phyloP scores from a whole-genome alignment of 2,113 vertebrate genomes.

The Syngnathoides biaculeatus region DNA sequence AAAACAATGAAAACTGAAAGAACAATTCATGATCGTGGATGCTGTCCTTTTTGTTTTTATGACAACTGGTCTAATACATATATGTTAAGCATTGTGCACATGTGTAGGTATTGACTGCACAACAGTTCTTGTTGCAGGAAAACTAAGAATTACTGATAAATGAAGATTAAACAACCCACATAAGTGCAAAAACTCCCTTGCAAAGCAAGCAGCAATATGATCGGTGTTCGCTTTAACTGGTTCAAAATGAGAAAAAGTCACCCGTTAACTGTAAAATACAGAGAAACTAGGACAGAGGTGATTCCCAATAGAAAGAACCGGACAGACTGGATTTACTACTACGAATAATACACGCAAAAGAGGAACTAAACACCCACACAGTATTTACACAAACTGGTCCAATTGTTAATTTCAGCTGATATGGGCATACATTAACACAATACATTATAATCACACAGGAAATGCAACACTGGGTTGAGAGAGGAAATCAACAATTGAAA shows the following conservation, averaged over 20 bases:
- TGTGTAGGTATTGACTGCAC: neutral
- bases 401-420: neutral
- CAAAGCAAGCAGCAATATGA: neutral
- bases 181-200: neutral
- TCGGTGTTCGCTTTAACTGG: neutral
- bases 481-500: neutral
- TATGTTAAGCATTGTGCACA: neutral
- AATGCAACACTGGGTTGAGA: neutral
- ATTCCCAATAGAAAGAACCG: slow-evolving; percentile 32
- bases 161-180: neutral
- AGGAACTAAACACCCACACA: slow-evolving; percentile 32
- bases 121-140: neutral
- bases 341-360: slow-evolving; percentile 24
- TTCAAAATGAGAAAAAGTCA: slow-evolving; percentile 4
- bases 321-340: slow-evolving; percentile 55
- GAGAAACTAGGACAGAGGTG: slow-evolving; percentile 14
- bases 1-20: too few relatives aligned
- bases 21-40: too few relatives aligned
- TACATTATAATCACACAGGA: neutral
- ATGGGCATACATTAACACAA: neutral
- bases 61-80: neutral
- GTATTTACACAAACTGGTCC: slow-evolving; percentile 5
- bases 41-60: too few relatives aligned
- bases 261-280: slow-evolving; percentile 9
- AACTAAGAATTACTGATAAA: neutral